Percentiles rank a stretch among this genome's conserved stretches.
Evolutionary conservation across 2,113 vertebrate species (phyloP).

Genomic region (Anolis carolinensis): DNA sequence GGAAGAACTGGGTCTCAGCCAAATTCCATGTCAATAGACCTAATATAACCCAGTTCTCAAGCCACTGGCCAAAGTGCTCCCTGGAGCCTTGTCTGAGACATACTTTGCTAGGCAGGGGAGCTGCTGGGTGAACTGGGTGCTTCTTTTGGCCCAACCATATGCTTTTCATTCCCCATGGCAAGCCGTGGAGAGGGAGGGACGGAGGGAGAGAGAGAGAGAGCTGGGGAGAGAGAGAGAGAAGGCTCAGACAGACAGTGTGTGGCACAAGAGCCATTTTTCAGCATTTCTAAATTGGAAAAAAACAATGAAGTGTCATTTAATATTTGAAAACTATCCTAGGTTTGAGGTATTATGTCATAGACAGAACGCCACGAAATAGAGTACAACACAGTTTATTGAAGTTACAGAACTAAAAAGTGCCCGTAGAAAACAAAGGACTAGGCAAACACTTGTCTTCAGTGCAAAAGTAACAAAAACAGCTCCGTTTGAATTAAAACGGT

Average conservation of each 20-base stretch:
- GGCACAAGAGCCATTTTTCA: constrained; percentile 13
- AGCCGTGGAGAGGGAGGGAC: constrained; percentile 1
- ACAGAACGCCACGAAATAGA: too few relatives aligned
- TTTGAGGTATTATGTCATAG: too few relatives aligned
- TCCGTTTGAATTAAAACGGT: too few relatives aligned
- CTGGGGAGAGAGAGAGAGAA: not conserved
- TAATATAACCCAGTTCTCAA: constrained; percentile 8
- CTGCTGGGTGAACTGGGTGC: constrained; percentile 14
- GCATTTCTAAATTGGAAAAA: not conserved
- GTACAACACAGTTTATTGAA: too few relatives aligned
- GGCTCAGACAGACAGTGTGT: constrained; percentile 4
- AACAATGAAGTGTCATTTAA: not conserved
- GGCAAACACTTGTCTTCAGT: too few relatives aligned
- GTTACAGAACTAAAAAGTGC: too few relatives aligned
- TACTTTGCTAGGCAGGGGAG: not conserved
- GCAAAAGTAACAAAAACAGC: too few relatives aligned
- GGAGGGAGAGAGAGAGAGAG: too few relatives aligned
- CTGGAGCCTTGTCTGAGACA: constrained; percentile 4
- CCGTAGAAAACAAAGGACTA: too few relatives aligned
- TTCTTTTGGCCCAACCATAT: not conserved
- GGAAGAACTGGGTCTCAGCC: constrained; percentile 40
- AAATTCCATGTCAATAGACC: not conserved
- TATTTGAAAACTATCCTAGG: not conserved
- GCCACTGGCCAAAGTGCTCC: not conserved
- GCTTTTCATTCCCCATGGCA: not conserved